These are phyloP conservation scores for Thunnus maccoyii DNA, from an alignment of 2,113 vertebrate genomes.

Conservation along the genomic window DNA sequence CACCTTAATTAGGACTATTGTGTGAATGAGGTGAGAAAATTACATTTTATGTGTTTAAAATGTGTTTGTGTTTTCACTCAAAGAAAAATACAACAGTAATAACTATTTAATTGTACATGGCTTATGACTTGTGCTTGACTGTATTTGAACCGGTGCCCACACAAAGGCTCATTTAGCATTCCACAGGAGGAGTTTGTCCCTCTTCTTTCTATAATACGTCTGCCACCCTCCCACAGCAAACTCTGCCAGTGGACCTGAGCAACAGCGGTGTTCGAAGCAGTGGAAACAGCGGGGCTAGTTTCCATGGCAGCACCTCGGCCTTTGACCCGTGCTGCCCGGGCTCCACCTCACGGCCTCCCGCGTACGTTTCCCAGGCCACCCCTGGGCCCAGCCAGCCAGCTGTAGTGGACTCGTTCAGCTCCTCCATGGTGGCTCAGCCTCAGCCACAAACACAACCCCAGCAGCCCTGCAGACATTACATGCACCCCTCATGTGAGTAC, in stretches of 20 bases:
- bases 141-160: background rate
- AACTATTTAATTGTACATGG: background rate
- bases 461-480: constrained; percentile 95
- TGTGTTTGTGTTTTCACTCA: too few relatives aligned
- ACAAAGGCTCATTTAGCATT: constrained; percentile 4
- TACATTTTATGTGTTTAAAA: too few relatives aligned
- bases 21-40: too few relatives aligned
- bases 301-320: constrained; percentile 93
- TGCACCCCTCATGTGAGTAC: constrained; percentile 95
- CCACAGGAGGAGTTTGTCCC: background rate
- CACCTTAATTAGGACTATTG: too few relatives aligned
- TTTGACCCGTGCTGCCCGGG: constrained; percentile 98
- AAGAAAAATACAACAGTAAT: background rate
- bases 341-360: constrained; percentile 90
- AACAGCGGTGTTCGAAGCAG: constrained; percentile 91
- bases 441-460: constrained; percentile 91
- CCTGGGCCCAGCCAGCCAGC: constrained; percentile 91
- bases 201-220: constrained; percentile 31
- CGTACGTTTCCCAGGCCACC: constrained; percentile 91
- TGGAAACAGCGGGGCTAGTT: constrained; percentile 86
- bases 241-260: constrained; percentile 96
- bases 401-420: constrained; percentile 89
- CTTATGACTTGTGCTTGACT: background rate
- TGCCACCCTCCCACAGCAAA: constrained; percentile 86
- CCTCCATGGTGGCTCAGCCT: constrained; percentile 90